Base-by-base conservation (phyloP, 2,797 vertebrate genomes). In the Champsocephalus esox region DNA sequence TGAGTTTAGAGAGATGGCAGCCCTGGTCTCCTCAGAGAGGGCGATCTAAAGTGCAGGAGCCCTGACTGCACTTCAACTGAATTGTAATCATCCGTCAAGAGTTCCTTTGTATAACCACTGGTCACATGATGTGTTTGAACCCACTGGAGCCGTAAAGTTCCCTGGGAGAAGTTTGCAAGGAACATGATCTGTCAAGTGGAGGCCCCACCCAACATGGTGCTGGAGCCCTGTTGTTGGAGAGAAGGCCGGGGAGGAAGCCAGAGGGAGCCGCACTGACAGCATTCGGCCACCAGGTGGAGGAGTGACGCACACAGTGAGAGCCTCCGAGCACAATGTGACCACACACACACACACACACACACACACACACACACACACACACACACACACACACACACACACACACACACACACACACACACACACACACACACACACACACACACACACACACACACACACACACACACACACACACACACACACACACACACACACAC, bases 231-330 rank as follows among this genome's bases (percentile, higher is more conserved):
- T 77, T 81, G 80, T 85, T 61, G 57, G 75, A 65, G 64, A 75
- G 65, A 64, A 56, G 66, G 79, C 65, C 69, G 34, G 56, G 70
- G 59, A 55, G 68, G 74, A 82, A 77, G 69, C 54, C 9, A 11
- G 63, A 82, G 49, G 2, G 60, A 78, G 79, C 68, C 7, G 92
- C 86, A 92, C 57, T 73, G 76, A 59, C 83, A 2, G 50, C 58
- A 12, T 63, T 14, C 75, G 0, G 71, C 94, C 95, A 95, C 91
- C 94, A 96, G 95, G 91, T 91, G 94, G 93, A 81, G 86, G 92
- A 93, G 86, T 91, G 83, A 28, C 38, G 91, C 90, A 78, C 87
- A 51, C n/a, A 34, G 85, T 75, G 74, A 70, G 69, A 58, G 58
- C 60, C 51, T 12, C 43, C 41, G 21, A 21, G 21, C 21, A 21